A percentile compares a stretch with the other conserved stretches of the same genome.
These are phyloP conservation scores for Creontiades dilutus DNA, from an alignment of 2,888 invertebrate species.

Conservation along the genomic window DNA sequence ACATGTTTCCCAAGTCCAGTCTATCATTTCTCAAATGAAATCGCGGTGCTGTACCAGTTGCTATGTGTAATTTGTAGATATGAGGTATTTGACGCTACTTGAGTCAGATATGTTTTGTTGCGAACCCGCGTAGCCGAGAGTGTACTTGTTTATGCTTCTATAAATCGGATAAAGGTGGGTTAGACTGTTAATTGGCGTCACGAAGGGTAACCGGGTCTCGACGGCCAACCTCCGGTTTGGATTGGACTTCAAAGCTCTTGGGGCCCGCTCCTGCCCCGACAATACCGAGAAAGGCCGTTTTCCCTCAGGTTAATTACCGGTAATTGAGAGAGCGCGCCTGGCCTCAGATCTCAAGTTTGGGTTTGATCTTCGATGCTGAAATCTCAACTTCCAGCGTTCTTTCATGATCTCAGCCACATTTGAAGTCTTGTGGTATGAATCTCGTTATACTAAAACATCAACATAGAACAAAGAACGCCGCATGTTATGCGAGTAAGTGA, in stretches of 20 bases:
- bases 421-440: too few relatives aligned
- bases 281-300: background rate
- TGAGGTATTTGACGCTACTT: too few relatives aligned
- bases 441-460: too few relatives aligned
- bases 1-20: too few relatives aligned
- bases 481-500: too few relatives aligned
- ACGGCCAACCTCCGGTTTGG: background rate
- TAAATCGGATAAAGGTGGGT: slow-evolving; percentile 6
- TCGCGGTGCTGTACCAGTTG: too few relatives aligned
- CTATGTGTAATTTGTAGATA: too few relatives aligned
- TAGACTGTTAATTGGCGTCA: slow-evolving; percentile 3
- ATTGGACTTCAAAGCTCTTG: background rate
- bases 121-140: background rate
- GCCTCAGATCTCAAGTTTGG: background rate
- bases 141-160: background rate
- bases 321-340: slow-evolving; percentile 20
- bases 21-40: too few relatives aligned
- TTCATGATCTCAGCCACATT: too few relatives aligned
- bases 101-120: too few relatives aligned
- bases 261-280: background rate
- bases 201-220: background rate
- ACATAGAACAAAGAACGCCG: too few relatives aligned
- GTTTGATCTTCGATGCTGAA: background rate
- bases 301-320: slow-evolving; percentile 22
- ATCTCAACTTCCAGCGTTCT: background rate